Base-by-base conservation (phyloP, 2,797 vertebrate genomes). In the Tokudaia tokunoshimensis region DNA sequence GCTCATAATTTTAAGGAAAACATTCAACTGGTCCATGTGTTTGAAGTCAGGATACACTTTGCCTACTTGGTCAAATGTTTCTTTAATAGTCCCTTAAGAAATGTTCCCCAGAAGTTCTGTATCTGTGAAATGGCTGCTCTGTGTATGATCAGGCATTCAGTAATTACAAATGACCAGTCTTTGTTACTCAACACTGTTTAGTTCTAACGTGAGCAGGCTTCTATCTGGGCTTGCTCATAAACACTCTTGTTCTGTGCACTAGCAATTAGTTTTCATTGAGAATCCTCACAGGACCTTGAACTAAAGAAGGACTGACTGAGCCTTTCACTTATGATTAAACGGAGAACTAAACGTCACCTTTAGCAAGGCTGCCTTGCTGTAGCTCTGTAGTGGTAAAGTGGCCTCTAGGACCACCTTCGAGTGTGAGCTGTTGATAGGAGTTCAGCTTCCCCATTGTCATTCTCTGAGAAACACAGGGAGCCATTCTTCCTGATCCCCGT, bases 241-340 rank as follows among this genome's bases (percentile, higher is more conserved):
- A 37, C 70, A 80, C 87, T 96, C 26, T 72, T 89, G 76, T 61
- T 87, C 72, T 15, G 11, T 61, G 5, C 86, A 81, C 93, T 90
- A 94, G 2, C 75, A 31, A 79, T 88, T 90, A 50, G 10, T 94
- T 97, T 95, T 52, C 93, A 91, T 92, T 88, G 89, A 95, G 95
- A 97, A 70, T 92, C 76, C 50, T 89, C n/a, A 57, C 1, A 74
- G 74, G 89, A 94, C 55, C 63, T 89, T 97, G 91, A 95, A 80
- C 84, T 85, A 96, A 57, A 95, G 61, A 95, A 95, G 72, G 17
- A 37, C 70, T 37, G 44, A 94, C 89, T 95, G 90, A 82, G 86
- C n/a, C 50, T 93, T 97, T 95, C 70, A 87, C 72, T 92, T 97
- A 92, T 81, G 72, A 94, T 92, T 94, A 88, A 96, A 95, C 37